Evolutionary conservation across 2,113 vertebrate species (phyloP), one percentile per base, ranked within the genome.

Genomic region (Paradoxurus hermaphroditus): DNA sequence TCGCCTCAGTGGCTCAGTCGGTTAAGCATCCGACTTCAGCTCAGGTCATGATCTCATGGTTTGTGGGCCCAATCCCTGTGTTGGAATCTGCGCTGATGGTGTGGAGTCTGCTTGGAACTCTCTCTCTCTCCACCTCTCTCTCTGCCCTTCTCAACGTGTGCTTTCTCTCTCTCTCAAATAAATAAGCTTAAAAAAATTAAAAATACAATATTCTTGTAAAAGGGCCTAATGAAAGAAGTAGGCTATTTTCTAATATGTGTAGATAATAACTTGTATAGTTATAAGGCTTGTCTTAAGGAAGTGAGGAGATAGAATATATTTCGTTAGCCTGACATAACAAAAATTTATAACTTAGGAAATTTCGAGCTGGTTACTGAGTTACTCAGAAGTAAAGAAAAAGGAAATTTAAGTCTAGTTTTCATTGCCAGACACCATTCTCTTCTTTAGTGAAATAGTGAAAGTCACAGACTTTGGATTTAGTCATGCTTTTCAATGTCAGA

Each of bases 301-400:
- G 19, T 72, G 15, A 89, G 31, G 21, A 96, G 94, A 77, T 86
- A 92, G 16, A 78, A 72, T 83, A 0, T 86, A 27, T 94, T 90
- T 89, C 92, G 36, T 73, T 72, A 87, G 51, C 65, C 39, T 88
- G 63, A 75, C 25, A 70, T 70, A 79, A 67, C 27, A 81, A 67
- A 91, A 34, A 92, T 59, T 87, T 83, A 62, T 84, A 75, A 89
- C 21, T 36, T 84, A 31, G 2, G 65, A 90, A 46, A 73, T 95
- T 92, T 90, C 77, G n/a, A 86, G 21, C 94, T 89, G 59, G 49
- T 90, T 62, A 53, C 59, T 68, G 39, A 86, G 49, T 85, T 94
- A 89, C 18, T 86, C 23, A 70, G 29, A 89, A 95, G 49, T 73
- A 49, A 95, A 96, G 46, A 68, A 95, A 65, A 83, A 83, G 18